Evolutionary conservation across 2,797 vertebrate genomes (phyloP), one percentile per base, ranked within the genome.

Genomic region (Bovichtus diacanthus): DNA sequence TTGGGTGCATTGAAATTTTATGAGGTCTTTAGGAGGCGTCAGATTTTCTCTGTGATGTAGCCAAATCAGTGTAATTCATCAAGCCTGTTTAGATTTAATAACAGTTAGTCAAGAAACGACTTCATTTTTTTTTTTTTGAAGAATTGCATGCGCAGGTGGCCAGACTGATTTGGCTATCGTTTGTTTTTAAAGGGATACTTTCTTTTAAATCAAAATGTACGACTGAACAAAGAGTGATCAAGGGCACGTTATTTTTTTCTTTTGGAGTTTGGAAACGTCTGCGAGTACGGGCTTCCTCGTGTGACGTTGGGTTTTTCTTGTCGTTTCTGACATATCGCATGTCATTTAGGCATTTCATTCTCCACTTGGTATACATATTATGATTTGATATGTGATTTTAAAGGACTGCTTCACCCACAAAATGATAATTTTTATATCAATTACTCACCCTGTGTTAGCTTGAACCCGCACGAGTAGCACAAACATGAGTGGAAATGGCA

Each of bases 1-100:
- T 83, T 59, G 55, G 69, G 77, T 69, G 75, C 84, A 70, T 80
- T 88, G 68, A 84, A 77, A 84, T 80, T 90, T 94, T 87, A 92
- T 66, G 78, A 87, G 84, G 73, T 84, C 86, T 83, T 90, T 64
- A 83, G 85, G 84, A 74, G 50, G 70, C 71, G 55, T 84, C 75
- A 77, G 69, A 82, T 82, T 84, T 77, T 85, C 74, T 79, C 29
- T 76, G 66, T 65, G 66, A 49, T 61, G 61, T 44, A 71, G 70
- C 69, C 43, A 53, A 84, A 78, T 78, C 58, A 7, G 69, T 82
- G n/a, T 44, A 13, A 81, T 80, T 84, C 56, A 76, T 86, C 67
- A 43, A 11, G 41, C 53, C 74, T 53, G 43, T 50, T 82, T 55
- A 21, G 36, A 60, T 75, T 84, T 71, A 68, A 60, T 50, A 36